A percentile compares a stretch with the other conserved stretches of the same genome.
phyloP scores from a whole-genome alignment of 35 echinoderm and acorn worm genomes.

The Holothuria glaberrima region DNA sequence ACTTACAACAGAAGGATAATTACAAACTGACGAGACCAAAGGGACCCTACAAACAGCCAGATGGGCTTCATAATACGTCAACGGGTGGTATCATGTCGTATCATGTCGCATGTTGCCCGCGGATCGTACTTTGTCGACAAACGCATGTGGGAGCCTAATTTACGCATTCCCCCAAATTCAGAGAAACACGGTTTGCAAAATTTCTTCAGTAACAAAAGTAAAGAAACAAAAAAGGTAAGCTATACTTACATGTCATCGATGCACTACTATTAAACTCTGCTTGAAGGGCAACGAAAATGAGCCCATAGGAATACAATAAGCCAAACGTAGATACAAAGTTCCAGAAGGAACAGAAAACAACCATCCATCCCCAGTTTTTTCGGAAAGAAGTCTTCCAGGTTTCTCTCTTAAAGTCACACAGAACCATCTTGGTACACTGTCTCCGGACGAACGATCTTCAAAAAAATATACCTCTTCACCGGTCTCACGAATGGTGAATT shows the following conservation, averaged over 20 bases:
- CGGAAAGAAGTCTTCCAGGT: conserved; percentile 46
- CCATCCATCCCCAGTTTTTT: conserved; percentile 83
- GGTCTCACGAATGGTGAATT: too few relatives aligned
- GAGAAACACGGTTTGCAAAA: background rate
- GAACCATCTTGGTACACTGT: conserved; percentile 11
- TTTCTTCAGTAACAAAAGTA: background rate
- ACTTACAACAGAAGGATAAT: too few relatives aligned
- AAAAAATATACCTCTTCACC: background rate
- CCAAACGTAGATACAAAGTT: conserved; percentile 78
- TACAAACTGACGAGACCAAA: too few relatives aligned
- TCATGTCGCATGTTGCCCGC: too few relatives aligned
- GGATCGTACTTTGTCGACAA: too few relatives aligned
- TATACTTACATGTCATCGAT: conserved; percentile 71
- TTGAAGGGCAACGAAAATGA: conserved; percentile 77
- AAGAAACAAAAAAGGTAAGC: too few relatives aligned
- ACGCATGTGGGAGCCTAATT: too few relatives aligned
- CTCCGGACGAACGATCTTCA: background rate
- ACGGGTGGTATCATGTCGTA: too few relatives aligned
- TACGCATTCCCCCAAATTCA: too few relatives aligned
- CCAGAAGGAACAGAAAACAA: conserved; percentile 56
- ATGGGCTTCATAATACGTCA: too few relatives aligned
- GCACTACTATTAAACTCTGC: conserved; percentile 73
- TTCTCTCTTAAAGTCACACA: conserved; percentile 41
- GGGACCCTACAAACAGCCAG: too few relatives aligned
- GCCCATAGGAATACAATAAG: conserved; percentile 78